phyloP scores from a whole-genome alignment of 2,888 invertebrate species.

The Abrostola tripartita region DNA sequence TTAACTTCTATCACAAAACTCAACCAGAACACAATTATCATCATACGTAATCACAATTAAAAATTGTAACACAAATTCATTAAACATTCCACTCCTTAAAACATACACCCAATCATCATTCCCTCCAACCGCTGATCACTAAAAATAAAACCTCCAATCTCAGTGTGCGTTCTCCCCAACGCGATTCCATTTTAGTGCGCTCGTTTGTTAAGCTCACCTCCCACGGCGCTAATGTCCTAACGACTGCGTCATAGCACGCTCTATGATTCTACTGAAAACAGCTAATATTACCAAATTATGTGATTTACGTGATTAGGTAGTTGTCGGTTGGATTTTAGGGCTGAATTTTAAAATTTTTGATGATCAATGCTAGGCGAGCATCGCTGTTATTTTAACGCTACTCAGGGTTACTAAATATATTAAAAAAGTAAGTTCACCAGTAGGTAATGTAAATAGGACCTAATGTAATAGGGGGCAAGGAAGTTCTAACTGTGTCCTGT shows the following conservation, averaged over 20 bases:
- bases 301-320: not conserved
- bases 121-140: constrained; percentile 15
- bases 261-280: constrained; percentile 29
- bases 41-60: too few relatives aligned
- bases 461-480: too few relatives aligned
- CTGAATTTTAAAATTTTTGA: not conserved
- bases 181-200: constrained; percentile 58
- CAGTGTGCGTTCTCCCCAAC: constrained; percentile 41
- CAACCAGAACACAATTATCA: too few relatives aligned
- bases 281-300: constrained; percentile 2
- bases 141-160: constrained; percentile 33
- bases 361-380: too few relatives aligned
- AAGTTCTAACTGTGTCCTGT: too few relatives aligned
- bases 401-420: too few relatives aligned
- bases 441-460: too few relatives aligned
- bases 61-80: not conserved
- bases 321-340: not conserved
- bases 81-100: constrained; percentile 6
- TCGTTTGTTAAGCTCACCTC: constrained; percentile 57
- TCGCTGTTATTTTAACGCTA: too few relatives aligned
- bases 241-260: constrained; percentile 40
- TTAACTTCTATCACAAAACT: too few relatives aligned
- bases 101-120: constrained; percentile 19
- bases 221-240: constrained; percentile 48
- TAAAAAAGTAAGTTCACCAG: too few relatives aligned